Percentiles rank a stretch among this genome's conserved stretches.
phyloP scores from a whole-genome alignment of 2,888 invertebrate species.

The Netelia fuscicornis region DNA sequence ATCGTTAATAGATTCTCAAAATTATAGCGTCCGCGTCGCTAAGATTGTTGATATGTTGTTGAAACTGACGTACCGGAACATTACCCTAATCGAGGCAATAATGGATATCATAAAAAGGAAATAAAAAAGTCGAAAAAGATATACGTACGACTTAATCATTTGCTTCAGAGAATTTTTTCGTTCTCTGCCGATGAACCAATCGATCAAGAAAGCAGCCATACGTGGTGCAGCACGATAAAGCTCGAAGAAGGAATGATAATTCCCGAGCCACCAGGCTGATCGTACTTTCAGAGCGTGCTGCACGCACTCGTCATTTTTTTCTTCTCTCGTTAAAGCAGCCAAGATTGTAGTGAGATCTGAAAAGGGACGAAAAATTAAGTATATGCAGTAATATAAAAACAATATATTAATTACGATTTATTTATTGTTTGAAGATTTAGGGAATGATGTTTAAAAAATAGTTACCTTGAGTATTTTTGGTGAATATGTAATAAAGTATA shows the following conservation, averaged over 20 bases:
- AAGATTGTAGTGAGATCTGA: conserved; percentile 97
- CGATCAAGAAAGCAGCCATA: conserved; percentile 98
- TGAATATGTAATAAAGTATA: conserved; percentile 98
- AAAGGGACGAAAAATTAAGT: conserved; percentile 76
- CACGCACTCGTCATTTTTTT: conserved; percentile 93
- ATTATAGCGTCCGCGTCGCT: background rate
- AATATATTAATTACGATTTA: too few species aligned
- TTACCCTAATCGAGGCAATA: conserved; percentile 1
- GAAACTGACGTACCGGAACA: background rate
- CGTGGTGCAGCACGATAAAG: conserved; percentile 95
- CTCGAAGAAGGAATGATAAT: conserved; percentile 96
- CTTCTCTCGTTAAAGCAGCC: conserved; percentile 91
- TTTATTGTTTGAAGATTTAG: conserved; percentile 26
- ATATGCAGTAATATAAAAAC: background rate
- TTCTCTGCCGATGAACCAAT: conserved; percentile 99
- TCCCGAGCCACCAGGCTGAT: conserved; percentile 96
- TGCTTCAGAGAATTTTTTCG: conserved; percentile 95
- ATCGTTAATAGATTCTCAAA: background rate
- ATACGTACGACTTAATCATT: conserved; percentile 98
- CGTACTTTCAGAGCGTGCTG: conserved; percentile 94
- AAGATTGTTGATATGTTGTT: conserved; percentile 21
- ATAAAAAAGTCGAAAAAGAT: conserved; percentile 57
- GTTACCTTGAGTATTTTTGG: conserved; percentile 97
- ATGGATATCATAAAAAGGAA: conserved; percentile 35
- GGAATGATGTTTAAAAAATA: conserved; percentile 60